Evolutionary conservation across 2,113 vertebrate genomes (phyloP), one percentile per base, ranked within the genome.

Genomic region (Melospiza melodia): DNA sequence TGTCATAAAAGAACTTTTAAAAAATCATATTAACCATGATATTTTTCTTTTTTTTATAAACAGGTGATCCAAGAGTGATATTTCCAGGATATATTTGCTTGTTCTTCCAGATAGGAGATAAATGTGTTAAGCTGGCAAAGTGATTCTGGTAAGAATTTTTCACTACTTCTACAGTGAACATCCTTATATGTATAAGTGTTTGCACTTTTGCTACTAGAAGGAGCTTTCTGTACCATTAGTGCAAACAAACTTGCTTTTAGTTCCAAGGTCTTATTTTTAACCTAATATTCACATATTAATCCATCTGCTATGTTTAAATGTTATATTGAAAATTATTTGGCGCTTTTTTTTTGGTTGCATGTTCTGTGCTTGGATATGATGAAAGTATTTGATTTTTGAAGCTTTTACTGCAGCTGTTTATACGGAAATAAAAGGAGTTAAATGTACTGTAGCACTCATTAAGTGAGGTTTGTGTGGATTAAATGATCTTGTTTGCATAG

Each of bases 141-240:
- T 89, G 86, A 94, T 84, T 92, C 80, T 96, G 96, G 96, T 97
- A 94, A 97, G 95, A 87, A 24, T 66, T 49, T 72, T 54, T n/a
- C 52, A 11, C 58, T 96, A 30, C 11, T 80, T 68, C 25, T 84
- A 4, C 3, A 28, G 23, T 46, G 39, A 84, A 46, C 78, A 31
- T 76, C 6, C 28, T 33, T 58, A 7, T 28, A 18, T 52, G 10
- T 75, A 1, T 24, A 63, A 35, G 2, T 58, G 37, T 31, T 76
- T 49, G 39, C 41, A 71, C 13, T 59, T 37, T 71, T 84, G 35
- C 27, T 20, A 8, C 17, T 63, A 22, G 76, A 82, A 81, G 39
- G 35, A 87, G 25, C 5, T 72, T 87, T 84, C 27, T 78, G 27
- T 62, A 35, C 30, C 23, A 23, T 15, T 78, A 63, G 31, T 63